phyloP scores from a whole-genome alignment of 1,140 invertebrate species.

The Ctenoplectra terminalis region DNA sequence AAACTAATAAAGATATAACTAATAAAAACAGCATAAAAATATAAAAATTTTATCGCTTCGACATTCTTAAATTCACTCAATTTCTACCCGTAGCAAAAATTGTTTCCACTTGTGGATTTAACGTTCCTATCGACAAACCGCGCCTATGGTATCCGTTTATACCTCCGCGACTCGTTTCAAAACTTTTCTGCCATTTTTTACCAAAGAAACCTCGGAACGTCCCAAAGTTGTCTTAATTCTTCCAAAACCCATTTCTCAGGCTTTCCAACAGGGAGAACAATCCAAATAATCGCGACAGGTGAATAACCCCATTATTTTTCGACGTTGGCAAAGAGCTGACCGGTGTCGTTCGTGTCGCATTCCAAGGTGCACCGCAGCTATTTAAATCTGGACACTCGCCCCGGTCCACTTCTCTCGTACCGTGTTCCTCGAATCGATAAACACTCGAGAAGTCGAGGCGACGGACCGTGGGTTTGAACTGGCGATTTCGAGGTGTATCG shows the following conservation, averaged over 20 bases:
- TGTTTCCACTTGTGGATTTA: too few species aligned
- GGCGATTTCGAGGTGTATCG: slow-evolving; percentile 2
- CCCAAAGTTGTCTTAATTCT: too few species aligned
- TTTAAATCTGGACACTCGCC: slow-evolving; percentile 3
- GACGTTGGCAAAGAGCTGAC: background rate
- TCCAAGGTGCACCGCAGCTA: background rate
- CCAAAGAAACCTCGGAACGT: background rate
- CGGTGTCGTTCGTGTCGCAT: background rate
- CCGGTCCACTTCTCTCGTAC: background rate
- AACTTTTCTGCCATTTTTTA: too few species aligned
- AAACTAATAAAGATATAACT: too few species aligned
- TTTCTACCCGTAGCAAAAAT: too few species aligned
- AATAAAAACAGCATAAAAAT: too few species aligned
- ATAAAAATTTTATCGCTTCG: too few species aligned
- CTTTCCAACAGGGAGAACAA: background rate
- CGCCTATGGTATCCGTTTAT: too few species aligned
- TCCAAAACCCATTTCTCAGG: background rate
- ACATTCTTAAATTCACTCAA: too few species aligned
- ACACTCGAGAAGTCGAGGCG: slow-evolving; percentile 1
- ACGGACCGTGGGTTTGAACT: background rate
- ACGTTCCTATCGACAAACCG: too few species aligned
- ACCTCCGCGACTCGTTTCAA: too few species aligned
- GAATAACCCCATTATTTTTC: background rate
- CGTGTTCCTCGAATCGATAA: slow-evolving; percentile 30
- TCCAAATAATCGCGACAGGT: slow-evolving; percentile 1